A percentile compares a stretch with the other conserved stretches of the same genome.
phyloP scores from a whole-genome alignment of 2,888 invertebrate genomes.

The Drosophila histrio region DNA sequence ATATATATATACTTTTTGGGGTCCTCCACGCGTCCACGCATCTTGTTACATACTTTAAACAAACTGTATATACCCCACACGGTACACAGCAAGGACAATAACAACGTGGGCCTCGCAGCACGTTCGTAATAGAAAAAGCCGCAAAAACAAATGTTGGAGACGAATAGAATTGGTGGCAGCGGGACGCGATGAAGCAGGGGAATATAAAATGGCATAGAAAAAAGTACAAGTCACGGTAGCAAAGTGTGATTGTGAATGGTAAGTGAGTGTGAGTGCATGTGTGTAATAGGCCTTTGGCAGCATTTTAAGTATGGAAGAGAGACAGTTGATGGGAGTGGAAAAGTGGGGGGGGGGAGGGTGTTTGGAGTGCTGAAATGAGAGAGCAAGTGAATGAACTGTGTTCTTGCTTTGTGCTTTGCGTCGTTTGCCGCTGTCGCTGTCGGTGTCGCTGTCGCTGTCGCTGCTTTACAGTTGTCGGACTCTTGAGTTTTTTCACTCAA shows the following conservation, averaged over 20 bases:
- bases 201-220: slow-evolving; percentile 61
- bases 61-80: too few relatives aligned
- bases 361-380: not conserved
- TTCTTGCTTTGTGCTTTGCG: slow-evolving; percentile 34
- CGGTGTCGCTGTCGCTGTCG: not conserved
- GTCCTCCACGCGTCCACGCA: too few relatives aligned
- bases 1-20: too few relatives aligned
- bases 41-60: too few relatives aligned
- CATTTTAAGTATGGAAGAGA: not conserved
- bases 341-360: not conserved
- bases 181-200: not conserved
- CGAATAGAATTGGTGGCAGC: slow-evolving; percentile 46
- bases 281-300: slow-evolving; percentile 45
- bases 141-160: slow-evolving; percentile 55
- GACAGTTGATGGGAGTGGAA: not conserved
- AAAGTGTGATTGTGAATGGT: slow-evolving; percentile 8
- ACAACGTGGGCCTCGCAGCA: slow-evolving; percentile 26
- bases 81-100: slow-evolving; percentile 28
- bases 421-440: slow-evolving; percentile 9
- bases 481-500: slow-evolving; percentile 25
- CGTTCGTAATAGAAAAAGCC: slow-evolving; percentile 60
- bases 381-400: slow-evolving; percentile 45
- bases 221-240: slow-evolving; percentile 52
- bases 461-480: slow-evolving; percentile 30
- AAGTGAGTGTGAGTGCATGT: slow-evolving; percentile 38